Percentiles rank a stretch among this genome's conserved stretches.
Conservation (phyloP, 1,140 invertebrate species). For the Drosophila insularis region DNA sequence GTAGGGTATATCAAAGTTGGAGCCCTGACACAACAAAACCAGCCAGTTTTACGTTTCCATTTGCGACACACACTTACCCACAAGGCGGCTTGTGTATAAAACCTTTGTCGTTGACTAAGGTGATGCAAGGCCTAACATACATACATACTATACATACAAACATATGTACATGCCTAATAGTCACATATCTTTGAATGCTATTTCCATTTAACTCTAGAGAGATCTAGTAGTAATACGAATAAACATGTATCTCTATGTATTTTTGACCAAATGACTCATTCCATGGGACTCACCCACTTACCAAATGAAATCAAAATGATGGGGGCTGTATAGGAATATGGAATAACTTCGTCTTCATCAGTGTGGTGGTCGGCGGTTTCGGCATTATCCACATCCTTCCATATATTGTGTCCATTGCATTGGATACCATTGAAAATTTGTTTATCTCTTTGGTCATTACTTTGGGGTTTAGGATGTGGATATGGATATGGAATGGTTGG, state of each 20-base stretch:
- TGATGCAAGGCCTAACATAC: slow-evolving; percentile 39
- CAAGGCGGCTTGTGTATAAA: slow-evolving; percentile 11
- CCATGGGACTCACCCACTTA: slow-evolving; percentile 53
- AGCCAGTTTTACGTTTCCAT: background rate
- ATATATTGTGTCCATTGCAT: background rate
- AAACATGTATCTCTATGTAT: slow-evolving; percentile 39
- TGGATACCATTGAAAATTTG: slow-evolving; percentile 47
- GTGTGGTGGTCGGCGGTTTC: background rate
- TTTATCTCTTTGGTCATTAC: slow-evolving; percentile 58
- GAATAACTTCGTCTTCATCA: background rate
- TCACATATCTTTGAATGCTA: slow-evolving; percentile 16
- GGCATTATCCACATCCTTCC: background rate
- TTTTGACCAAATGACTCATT: slow-evolving; percentile 58
- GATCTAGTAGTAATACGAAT: slow-evolving; percentile 33
- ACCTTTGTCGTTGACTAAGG: slow-evolving; percentile 37
- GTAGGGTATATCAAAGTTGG: background rate
- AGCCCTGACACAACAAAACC: too few relatives aligned
- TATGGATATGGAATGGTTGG: slow-evolving; percentile 8
- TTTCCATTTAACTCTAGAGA: slow-evolving; percentile 42
- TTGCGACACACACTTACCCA: slow-evolving; percentile 4
- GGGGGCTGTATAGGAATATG: background rate
- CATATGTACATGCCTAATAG: too few relatives aligned
- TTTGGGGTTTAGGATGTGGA: slow-evolving; percentile 34
- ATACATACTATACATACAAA: background rate
- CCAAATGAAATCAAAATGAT: slow-evolving; percentile 14